Base-by-base conservation (phyloP, 2,888 invertebrate genomes). In the Machimus rusticus region DNA sequence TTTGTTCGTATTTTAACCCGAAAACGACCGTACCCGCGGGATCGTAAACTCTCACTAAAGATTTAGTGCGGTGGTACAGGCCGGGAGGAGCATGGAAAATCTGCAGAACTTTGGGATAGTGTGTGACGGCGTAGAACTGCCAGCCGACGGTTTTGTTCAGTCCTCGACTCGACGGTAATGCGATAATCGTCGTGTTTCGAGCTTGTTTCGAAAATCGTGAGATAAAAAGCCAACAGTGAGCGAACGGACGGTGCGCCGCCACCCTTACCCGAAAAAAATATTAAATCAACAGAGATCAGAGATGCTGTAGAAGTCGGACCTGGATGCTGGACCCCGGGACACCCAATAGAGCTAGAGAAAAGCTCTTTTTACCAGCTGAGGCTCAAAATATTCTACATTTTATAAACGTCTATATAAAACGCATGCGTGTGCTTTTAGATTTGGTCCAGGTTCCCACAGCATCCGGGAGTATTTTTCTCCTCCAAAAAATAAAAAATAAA, bases 31-130 rank as follows among this genome's bases (percentile, higher is more conserved):
- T 92, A 92, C 91, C 92, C 92, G 92, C 92, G 92, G 92, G 92
- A 92, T 92, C 92, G 91, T 91, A 92, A 92, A 92, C 92, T 92
- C 92, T 92, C 92, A 92, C 92, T 92, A 90, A 92, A 92, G 89
- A 90, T 92, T 92, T 92, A 91, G 91, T 92, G 91, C 51, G 51
- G 2, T 28, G 66, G 91, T 92, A 91, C 91, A 91, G 82, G 82
- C 51, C 86, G 74, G 66, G 66, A 66, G 66, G 66, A 66, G 66
- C 66, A 28, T 23, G 23, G 88, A 84, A 84, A 84, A 84, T 84
- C 84, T 84, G 39, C 74, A 84, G 84, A 84, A 74, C 84, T 81
- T 81, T 86, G 76, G 51, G 39, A 77, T 51, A 76, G 31, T 55
- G 66, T 77, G 19, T 74, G 86, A 76, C 34, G 34, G 76, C 86